Evolutionary conservation across 2,888 invertebrate species (phyloP).

Genomic region (Lepetodrilus schrolli): DNA sequence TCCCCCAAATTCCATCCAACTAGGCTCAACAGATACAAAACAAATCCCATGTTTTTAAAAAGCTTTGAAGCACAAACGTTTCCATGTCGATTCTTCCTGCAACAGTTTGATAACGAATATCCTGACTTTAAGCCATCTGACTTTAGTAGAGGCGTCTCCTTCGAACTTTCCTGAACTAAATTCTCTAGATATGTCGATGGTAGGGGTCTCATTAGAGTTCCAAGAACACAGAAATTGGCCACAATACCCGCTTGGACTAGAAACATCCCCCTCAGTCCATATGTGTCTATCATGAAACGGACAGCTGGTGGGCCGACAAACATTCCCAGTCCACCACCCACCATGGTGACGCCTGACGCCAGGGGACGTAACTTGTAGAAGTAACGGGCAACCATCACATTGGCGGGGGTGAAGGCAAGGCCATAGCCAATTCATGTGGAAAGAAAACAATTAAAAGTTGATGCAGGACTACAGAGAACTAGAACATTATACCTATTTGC

Average conservation of each 20-base stretch:
- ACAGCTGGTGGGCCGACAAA: slow-evolving; percentile 38
- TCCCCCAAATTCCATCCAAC: slow-evolving; percentile 11
- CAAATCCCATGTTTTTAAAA: neutral
- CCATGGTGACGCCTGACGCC: slow-evolving; percentile 39
- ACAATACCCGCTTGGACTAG: slow-evolving; percentile 19
- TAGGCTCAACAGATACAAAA: neutral
- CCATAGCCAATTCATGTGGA: slow-evolving; percentile 41
- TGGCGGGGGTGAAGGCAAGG: slow-evolving; percentile 36
- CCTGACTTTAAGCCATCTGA: neutral
- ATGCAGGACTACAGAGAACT: no score
- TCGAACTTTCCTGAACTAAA: neutral
- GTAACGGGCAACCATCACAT: slow-evolving; percentile 40
- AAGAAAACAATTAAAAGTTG: neutral
- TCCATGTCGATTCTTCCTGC: neutral
- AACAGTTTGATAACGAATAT: no score
- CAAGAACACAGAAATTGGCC: neutral
- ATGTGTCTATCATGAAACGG: slow-evolving; percentile 25
- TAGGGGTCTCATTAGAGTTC: neutral
- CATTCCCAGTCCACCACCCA: slow-evolving; percentile 41
- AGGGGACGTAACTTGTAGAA: slow-evolving; percentile 38
- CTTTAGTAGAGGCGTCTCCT: neutral
- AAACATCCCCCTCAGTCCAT: slow-evolving; percentile 30
- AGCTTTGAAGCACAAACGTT: neutral
- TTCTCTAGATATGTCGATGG: no score
- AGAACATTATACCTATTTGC: no score